Percentiles rank a stretch among this genome's conserved stretches.
These are phyloP conservation scores for Chelonia mydas DNA, from an alignment of 2,797 vertebrate species.

Conservation along the genomic window DNA sequence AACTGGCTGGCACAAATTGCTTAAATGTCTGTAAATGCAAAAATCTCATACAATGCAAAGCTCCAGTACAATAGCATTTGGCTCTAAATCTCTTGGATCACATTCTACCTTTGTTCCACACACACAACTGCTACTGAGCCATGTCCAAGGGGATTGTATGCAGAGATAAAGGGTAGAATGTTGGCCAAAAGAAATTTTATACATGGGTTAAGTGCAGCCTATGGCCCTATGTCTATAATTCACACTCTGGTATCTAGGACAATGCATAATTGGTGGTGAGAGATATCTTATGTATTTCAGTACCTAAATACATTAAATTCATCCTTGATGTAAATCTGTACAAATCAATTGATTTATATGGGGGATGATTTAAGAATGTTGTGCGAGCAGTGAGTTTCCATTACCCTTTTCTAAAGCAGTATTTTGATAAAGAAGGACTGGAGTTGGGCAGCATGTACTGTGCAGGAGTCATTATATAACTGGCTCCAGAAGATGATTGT, in stretches of 20 bases:
- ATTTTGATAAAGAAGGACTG: background rate
- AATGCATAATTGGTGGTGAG: background rate
- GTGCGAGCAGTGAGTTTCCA: background rate
- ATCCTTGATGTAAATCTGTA: background rate
- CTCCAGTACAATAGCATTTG: background rate
- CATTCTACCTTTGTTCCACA: background rate
- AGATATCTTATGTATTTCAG: background rate
- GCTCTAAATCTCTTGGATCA: background rate
- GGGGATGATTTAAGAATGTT: background rate
- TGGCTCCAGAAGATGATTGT: background rate
- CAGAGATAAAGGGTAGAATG: background rate
- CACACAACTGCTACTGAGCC: background rate
- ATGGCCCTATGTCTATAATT: background rate
- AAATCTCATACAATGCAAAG: background rate
- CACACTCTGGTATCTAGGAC: background rate
- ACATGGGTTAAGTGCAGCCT: fast-evolving
- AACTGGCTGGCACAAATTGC: background rate
- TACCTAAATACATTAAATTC: background rate
- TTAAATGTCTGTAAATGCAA: background rate
- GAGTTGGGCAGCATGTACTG: background rate
- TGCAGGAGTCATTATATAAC: background rate
- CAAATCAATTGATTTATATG: background rate
- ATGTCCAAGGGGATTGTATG: background rate
- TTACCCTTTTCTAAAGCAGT: background rate
- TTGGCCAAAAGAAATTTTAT: fast-evolving